These are phyloP conservation scores for Erannis defoliaria DNA, from an alignment of 2,888 invertebrate species.

Conservation along the genomic window DNA sequence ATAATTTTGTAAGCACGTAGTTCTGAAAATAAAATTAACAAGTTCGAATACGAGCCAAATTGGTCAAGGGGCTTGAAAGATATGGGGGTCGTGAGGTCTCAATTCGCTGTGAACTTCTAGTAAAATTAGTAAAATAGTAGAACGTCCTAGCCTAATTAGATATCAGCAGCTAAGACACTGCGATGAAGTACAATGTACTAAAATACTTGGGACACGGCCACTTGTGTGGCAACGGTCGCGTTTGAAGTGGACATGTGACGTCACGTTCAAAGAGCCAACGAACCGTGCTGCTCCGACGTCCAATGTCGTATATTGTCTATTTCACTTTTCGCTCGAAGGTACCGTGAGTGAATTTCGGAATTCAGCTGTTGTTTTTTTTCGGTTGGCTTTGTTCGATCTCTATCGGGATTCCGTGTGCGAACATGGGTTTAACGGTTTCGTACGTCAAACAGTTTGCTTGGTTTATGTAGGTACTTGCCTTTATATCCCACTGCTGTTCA, in stretches of 20 bases:
- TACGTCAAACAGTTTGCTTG: too few relatives aligned
- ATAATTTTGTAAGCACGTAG: too few relatives aligned
- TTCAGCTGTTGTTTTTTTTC: constrained; percentile 17
- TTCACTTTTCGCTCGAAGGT: constrained; percentile 33
- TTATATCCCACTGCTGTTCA: too few relatives aligned
- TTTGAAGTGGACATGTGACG: constrained; percentile 39
- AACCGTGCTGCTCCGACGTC: constrained; percentile 37
- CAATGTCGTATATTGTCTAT: constrained; percentile 36
- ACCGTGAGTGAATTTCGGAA: constrained; percentile 34
- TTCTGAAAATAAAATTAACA: too few relatives aligned
- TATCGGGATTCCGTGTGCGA: constrained; percentile 10
- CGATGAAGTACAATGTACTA: constrained; percentile 6
- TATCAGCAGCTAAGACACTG: constrained; percentile 8
- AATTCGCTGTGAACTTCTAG: too few relatives aligned
- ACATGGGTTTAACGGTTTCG: neutral
- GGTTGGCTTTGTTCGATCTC: constrained; percentile 14
- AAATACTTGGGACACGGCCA: constrained; percentile 38
- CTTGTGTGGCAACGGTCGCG: constrained; percentile 35
- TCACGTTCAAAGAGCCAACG: constrained; percentile 37
- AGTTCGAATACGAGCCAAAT: too few relatives aligned
- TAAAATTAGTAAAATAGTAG: too few relatives aligned
- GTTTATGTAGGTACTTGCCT: too few relatives aligned
- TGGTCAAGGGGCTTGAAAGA: too few relatives aligned
- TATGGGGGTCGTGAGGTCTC: too few relatives aligned
- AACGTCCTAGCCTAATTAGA: neutral